Conservation (phyloP, 2,888 invertebrate genomes). For the Latrodectus hesperus region DNA sequence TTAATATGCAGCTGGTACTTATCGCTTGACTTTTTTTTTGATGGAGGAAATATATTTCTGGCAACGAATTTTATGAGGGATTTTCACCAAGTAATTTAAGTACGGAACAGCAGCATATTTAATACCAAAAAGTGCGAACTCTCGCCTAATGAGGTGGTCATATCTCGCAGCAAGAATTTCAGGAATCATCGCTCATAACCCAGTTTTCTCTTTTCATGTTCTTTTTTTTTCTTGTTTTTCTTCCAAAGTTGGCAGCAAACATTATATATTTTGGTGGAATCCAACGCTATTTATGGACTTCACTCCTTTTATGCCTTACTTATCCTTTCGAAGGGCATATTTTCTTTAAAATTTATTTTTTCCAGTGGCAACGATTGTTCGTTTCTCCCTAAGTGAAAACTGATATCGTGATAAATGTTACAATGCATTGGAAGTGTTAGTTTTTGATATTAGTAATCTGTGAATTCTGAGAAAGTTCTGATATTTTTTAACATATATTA, state of each 20-base stretch:
- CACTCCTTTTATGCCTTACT: slow-evolving; percentile 29
- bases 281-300: slow-evolving; percentile 35
- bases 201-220: not conserved
- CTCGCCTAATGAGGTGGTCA: not conserved
- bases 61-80: too few species aligned
- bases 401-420: too few species aligned
- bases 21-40: too few species aligned
- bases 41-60: too few species aligned
- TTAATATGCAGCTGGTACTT: too few species aligned
- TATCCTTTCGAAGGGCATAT: not conserved
- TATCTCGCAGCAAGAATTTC: slow-evolving; percentile 1
- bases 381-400: too few species aligned
- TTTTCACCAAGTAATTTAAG: not conserved
- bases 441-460: too few species aligned
- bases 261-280: slow-evolving; percentile 19
- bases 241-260: not conserved
- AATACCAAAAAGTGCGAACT: not conserved
- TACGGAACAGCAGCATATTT: not conserved
- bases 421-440: too few species aligned
- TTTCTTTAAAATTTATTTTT: not conserved
- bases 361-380: too few species aligned
- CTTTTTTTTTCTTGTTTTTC: slow-evolving; percentile 17
- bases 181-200: slow-evolving; percentile 5
- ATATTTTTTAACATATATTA: too few species aligned
- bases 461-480: too few species aligned